Base-by-base conservation (phyloP, 2,797 vertebrate genomes). In the Pangasius sanitwongsei region DNA sequence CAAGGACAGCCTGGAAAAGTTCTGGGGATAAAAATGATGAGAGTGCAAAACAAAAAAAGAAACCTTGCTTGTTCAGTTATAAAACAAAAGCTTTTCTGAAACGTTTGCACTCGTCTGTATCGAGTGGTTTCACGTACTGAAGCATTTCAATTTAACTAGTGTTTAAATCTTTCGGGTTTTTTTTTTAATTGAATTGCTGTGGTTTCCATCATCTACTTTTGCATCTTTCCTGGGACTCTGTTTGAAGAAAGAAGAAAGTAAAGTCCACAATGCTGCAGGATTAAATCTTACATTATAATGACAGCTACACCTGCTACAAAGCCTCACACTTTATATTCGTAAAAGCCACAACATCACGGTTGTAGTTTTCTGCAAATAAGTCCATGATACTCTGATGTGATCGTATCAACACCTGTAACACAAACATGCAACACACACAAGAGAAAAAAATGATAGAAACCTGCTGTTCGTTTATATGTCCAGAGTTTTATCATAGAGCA, bases 141-240 rank as follows among this genome's bases (percentile, higher is more conserved):
- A 50, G 82, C 41, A 84, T 1, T 84, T 84, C 28, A 6, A 18
- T 84, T 67, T 50, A 67, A 63, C 81, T n/a, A 16, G 81, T n/a
- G 44, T 65, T 83, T 44, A 83, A 83, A 83, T 83, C 59, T 48
- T 28, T 12, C 57, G 63, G 59, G n/a, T n/a, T n/a, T n/a, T 37
- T 37, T 37, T 37, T 37, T 37, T 37, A 67, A 84, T n/a, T n/a
- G 41, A 83, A n/a, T 84, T 84, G 41, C 61, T 84, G 0, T 31
- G 28, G 61, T 48, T 84, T 84, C 67, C 41, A 84, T 84, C 82
- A 84, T 84, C 82, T 20, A n/a, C 8, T 50, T 6, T 6, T 67
- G 28, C 44, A 48, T 84, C 13, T 67, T 78, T 25, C 34, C 53
- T 57, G 31, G 20, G 78, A 23, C 53, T 34, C 53, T 81, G 2